These are phyloP conservation scores for Ammospiza maritima DNA, from an alignment of 2,797 vertebrate genomes.

Conservation along the genomic window DNA sequence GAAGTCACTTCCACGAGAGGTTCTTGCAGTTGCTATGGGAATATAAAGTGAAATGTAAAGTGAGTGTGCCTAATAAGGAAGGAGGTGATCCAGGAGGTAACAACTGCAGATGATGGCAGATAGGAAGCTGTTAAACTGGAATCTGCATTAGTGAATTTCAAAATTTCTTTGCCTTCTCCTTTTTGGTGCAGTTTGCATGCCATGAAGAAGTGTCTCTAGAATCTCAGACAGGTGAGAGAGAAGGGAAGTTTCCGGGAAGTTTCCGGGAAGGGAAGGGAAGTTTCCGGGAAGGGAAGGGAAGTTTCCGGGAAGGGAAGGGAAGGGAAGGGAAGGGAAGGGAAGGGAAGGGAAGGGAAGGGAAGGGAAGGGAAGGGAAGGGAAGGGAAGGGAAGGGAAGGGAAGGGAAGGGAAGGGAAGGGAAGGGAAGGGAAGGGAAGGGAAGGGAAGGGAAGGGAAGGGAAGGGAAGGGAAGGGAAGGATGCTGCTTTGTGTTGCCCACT, in stretches of 20 bases:
- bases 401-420: too few species aligned
- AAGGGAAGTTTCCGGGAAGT: too few species aligned
- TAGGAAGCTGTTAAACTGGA: background rate
- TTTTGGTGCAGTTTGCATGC: background rate
- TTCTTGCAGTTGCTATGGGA: slow-evolving; percentile 13
- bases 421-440: too few species aligned
- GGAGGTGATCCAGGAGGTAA: background rate
- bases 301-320: too few species aligned
- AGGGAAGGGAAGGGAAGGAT: background rate
- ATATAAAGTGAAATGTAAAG: slow-evolving; percentile 25
- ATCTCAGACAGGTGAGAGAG: background rate
- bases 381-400: too few species aligned
- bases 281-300: too few species aligned
- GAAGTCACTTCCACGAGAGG: background rate
- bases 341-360: too few species aligned
- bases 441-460: background rate
- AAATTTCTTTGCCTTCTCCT: background rate
- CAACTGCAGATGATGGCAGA: background rate
- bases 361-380: too few species aligned
- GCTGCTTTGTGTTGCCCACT: background rate
- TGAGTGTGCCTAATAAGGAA: background rate
- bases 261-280: too few species aligned
- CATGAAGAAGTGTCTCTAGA: background rate
- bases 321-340: too few species aligned
- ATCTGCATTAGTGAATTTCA: background rate